Evolutionary conservation across 2,888 invertebrate species (phyloP), one percentile per base, ranked within the genome.

Genomic region (Ischnura elegans): DNA sequence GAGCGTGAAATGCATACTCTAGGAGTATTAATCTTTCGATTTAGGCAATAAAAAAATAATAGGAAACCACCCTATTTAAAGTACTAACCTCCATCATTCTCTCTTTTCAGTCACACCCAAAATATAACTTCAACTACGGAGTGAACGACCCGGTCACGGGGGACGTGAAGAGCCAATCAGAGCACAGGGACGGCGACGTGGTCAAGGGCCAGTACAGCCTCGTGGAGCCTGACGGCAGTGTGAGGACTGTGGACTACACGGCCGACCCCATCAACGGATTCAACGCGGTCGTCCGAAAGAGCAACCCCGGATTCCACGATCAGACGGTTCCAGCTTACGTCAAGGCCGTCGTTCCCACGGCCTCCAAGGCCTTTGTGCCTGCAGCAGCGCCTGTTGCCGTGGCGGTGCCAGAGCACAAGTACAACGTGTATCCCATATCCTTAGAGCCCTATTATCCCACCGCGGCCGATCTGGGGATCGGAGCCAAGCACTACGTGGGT

Each of bases 191-290:
- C 4, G 90, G 90, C 10, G 90, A 61, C 21, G 90, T 90, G 10
- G 90, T 90, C 90, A 90, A 90, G 42, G 90, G 90, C 3, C 90
- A 90, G 43, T 90, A 90, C 90, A 90, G 90, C 45, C 90, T 90
- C 90, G 90, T 90, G 55, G 90, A 90, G 43, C 90, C 90, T 2
- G 90, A 90, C 61, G 90, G 90, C 42, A 90, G 90, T 61, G 90
- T 90, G 21, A 55, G 90, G 10, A 90, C 90, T 5, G 90, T 90
- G 3, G 90, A 90, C 36, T 90, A 90, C 61, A 90, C 90, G 5
- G 90, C 90, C 43, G 90, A 90, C 21, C 61, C 90, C 61, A 61
- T 90, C 90, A 90, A 90, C 43, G 90, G 90, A 90, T 90, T 90
- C 61, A 90, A 90, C 61, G 90, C 90, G 0, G 90, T 90, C 19